Base-by-base conservation (phyloP, 2,113 vertebrate genomes). In the Atherinomorus stipes region DNA sequence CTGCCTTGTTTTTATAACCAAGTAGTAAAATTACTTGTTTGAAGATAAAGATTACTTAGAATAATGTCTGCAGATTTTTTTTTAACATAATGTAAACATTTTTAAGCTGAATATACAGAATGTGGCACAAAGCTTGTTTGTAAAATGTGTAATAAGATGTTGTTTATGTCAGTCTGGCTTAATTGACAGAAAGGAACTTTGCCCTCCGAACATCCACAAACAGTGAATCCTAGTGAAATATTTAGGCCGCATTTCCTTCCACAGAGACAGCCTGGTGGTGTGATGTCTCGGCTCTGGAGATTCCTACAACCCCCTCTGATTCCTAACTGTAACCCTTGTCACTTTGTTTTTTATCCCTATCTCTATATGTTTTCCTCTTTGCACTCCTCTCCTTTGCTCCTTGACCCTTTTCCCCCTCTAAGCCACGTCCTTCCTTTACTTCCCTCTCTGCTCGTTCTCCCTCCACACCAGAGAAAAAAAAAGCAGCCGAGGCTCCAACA, bases 151-250 rank as follows among this genome's bases (percentile, higher is more conserved):
- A 51, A 64, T 23, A 54, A 56, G 50, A 73, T 61, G 37, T 72
- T 40, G 16, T 61, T 53, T 21, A 18, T 56, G 37, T 44, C 57
- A 52, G 45, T 28, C 53, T 56, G 64, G 45, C 69, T 76, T 22
- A 65, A 37, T 64, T 73, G 70, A 71, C 61, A 63, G 52, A 76
- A 87, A 63, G 52, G 74, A 87, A 81, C 66, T 50, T 8, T 22
- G 61, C 61, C 60, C 69, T 34, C 58, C 72, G 64, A 76, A n/a
- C 61, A 62, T 38, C 81, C 76, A 82, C 89, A 80, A 88, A 81
- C 76, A 79, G 73, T 80, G 81, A 86, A 52, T 76, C 67, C 61
- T 47, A 65, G 23, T 83, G 81, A 88, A 80, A 79, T 88, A 89
- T 89, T 86, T 77, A 67, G 79, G 85, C 77, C 86, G 83, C 12